Base-by-base conservation (phyloP, 2,113 vertebrate genomes). In the Engystomops pustulosus region DNA sequence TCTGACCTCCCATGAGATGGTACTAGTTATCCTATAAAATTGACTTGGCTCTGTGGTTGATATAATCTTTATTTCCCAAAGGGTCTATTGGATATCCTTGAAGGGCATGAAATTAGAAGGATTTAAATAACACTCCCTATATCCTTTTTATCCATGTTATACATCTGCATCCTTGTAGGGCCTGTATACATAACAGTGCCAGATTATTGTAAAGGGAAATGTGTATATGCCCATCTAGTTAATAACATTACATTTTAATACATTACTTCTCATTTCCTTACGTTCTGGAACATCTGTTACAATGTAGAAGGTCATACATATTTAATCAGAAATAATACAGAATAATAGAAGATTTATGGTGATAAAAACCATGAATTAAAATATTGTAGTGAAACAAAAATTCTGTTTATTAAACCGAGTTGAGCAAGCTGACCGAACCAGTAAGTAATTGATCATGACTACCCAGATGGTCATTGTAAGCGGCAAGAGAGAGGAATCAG, bases 391-490 rank as follows among this genome's bases (percentile, higher is more conserved):
- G 23, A 23, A 55, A 44, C 41, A 72, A 41, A 58, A 72, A 45
- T 15, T 25, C 68, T 3, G 18, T 18, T n/a, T 25, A 67, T 44
- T 67, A 69, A 34, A 80, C 10, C 30, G 45, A 47, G 62, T 69
- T 71, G 2, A 65, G 49, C 62, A 15, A 71, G 81, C 81, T 83
- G 81, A 74, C 81, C 70, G 60, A 83, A 45, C 67, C n/a, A 86
- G 86, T 67, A 67, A 80, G 85, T 88, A 85, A 87, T 86, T 87
- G 88, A 86, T 89, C 85, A 78, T 89, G 87, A 87, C 87, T 85
- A 91, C 87, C 89, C 89, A 91, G 89, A 88, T 85, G 90, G 91
- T 86, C 89, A 86, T 76, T 89, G 80, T 88, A 86, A 76, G 86
- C 86, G 87, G 90, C 87, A 53, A 58, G 86, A 86, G 87, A 87